These are phyloP conservation scores for Carabus problematicus DNA, from an alignment of 2,888 invertebrate genomes.

Conservation along the genomic window DNA sequence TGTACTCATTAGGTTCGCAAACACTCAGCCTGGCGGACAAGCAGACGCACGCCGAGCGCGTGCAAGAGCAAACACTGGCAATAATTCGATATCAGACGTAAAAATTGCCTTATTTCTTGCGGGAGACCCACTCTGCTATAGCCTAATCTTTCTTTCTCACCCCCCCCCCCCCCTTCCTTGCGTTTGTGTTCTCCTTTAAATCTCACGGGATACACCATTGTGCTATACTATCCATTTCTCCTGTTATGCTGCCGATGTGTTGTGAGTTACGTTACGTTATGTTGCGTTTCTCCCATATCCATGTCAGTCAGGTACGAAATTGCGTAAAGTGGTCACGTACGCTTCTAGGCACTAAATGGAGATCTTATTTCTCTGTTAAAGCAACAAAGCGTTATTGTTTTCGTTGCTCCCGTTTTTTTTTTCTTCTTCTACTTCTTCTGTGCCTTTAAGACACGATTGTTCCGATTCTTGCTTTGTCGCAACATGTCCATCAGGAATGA, in stretches of 20 bases:
- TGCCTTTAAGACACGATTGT: background rate
- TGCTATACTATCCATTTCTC: background rate
- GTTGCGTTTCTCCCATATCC: background rate
- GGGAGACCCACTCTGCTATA: too few relatives aligned
- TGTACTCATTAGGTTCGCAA: slow-evolving; percentile 3
- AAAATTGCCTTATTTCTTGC: background rate
- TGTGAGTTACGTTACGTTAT: background rate
- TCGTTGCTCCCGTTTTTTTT: background rate
- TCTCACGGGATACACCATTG: background rate
- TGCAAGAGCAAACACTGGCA: background rate
- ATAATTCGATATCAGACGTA: slow-evolving; percentile 6
- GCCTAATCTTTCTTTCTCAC: too few relatives aligned
- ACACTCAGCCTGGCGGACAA: background rate
- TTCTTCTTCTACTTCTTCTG: background rate
- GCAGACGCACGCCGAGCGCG: background rate
- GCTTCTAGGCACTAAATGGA: background rate
- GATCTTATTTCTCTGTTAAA: slow-evolving; percentile 6
- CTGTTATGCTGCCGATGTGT: background rate
- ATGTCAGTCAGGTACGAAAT: slow-evolving; percentile 11
- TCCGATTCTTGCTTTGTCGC: background rate
- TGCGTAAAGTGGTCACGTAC: slow-evolving; percentile 6
- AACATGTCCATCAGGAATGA: too few relatives aligned
- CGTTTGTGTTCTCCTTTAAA: too few relatives aligned
- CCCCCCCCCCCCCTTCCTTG: too few relatives aligned
- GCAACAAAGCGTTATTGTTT: slow-evolving; percentile 10